These are phyloP conservation scores for Malaclemys terrapin DNA, from an alignment of 2,113 vertebrate species.

Conservation along the genomic window DNA sequence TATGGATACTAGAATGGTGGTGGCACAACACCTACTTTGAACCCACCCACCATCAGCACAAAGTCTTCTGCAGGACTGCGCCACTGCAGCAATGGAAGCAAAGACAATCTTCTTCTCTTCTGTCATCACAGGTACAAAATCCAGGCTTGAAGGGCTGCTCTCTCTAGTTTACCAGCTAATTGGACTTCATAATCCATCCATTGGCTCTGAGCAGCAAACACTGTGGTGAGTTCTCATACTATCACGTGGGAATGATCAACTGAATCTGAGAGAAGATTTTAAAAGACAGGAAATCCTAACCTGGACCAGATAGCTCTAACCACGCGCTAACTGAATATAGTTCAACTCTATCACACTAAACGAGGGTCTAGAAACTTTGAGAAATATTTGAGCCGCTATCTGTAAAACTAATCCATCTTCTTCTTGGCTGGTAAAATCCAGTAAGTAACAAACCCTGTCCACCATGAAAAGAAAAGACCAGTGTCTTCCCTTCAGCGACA, in stretches of 20 bases:
- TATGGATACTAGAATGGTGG: neutral
- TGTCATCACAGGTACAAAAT: neutral
- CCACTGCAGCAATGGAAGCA: neutral
- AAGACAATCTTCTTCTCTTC: neutral
- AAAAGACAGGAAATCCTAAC: neutral
- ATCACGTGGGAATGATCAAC: neutral
- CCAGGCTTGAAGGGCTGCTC: neutral
- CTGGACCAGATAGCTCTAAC: neutral
- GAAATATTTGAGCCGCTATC: neutral
- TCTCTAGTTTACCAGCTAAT: neutral
- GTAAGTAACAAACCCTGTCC: neutral
- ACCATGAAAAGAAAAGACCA: neutral
- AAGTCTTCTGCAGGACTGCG: neutral
- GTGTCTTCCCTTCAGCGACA: neutral
- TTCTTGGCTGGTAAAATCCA: neutral
- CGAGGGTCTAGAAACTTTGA: neutral
- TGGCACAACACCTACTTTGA: neutral
- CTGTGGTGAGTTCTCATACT: neutral
- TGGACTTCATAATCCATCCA: neutral
- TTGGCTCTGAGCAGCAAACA: neutral
- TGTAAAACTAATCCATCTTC: neutral
- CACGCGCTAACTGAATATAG: neutral
- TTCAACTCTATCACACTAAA: neutral
- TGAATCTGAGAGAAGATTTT: neutral
- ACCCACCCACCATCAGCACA: neutral